Evolutionary conservation across 2,113 vertebrate species (phyloP).

Genomic region (Hirundichthys speculiger): DNA sequence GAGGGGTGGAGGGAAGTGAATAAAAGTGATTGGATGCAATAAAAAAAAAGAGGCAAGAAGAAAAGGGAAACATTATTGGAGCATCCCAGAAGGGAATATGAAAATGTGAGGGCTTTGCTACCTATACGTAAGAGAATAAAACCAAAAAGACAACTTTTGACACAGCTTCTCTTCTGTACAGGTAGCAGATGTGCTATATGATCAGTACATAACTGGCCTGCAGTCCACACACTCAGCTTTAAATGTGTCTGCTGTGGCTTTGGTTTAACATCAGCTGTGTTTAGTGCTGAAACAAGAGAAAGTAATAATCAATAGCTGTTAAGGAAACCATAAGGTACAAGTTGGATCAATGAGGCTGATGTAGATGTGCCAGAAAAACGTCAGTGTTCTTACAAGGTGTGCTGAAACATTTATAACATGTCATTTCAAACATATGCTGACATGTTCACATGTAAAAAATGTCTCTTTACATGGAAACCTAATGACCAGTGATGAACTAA

Average conservation of each 20-base stretch:
- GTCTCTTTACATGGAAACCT: neutral
- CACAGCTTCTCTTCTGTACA: conserved; percentile 10
- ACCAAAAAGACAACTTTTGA: neutral
- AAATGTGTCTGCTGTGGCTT: conserved; percentile 14
- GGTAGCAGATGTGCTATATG: conserved; percentile 35
- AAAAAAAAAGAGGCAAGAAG: conserved; percentile 65
- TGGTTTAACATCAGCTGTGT: conserved; percentile 26
- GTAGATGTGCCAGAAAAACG: conserved; percentile 1
- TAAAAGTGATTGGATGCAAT: conserved; percentile 70
- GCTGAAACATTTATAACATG: no score
- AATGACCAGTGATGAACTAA: conserved; percentile 69
- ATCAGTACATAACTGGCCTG: conserved; percentile 69
- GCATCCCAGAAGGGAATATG: conserved; percentile 23
- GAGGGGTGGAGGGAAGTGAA: conserved; percentile 69
- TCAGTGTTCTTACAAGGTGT: conserved; percentile 13
- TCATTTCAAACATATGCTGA: conserved; percentile 3
- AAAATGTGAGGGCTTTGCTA: conserved; percentile 47
- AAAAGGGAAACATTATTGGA: conserved; percentile 72
- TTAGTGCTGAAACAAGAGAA: conserved; percentile 37
- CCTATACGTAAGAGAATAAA: conserved; percentile 13
- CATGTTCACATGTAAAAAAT: neutral
- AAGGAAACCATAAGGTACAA: conserved; percentile 15
- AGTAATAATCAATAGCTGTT: conserved; percentile 33
- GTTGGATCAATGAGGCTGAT: no score
- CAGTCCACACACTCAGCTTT: conserved; percentile 8